Evolutionary conservation across 1,140 invertebrate species (phyloP).

Genomic region (Sitodiplosis mosellana): DNA sequence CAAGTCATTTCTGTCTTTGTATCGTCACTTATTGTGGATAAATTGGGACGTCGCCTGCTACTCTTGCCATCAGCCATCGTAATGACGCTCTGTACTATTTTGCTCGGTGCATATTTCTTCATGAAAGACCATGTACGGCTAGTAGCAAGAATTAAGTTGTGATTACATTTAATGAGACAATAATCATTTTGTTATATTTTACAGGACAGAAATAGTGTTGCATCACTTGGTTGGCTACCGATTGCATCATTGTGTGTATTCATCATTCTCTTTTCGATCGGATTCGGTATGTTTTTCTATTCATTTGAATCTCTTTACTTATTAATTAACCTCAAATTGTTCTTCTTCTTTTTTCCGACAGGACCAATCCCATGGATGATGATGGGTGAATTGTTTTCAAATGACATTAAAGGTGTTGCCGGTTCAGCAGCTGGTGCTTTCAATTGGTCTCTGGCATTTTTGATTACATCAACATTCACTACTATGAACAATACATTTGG

Average conservation of each 20-base stretch:
- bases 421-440: slow-evolving; percentile 48
- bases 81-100: slow-evolving; percentile 39
- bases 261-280: slow-evolving; percentile 54
- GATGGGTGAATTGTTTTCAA: slow-evolving; percentile 52
- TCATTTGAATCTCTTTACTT: too few species aligned
- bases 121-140: slow-evolving; percentile 27
- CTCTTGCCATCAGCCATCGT: slow-evolving; percentile 39
- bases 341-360: too few species aligned
- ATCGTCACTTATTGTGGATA: slow-evolving; percentile 57
- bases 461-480: slow-evolving; percentile 61
- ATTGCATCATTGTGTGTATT: slow-evolving; percentile 51
- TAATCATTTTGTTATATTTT: too few species aligned
- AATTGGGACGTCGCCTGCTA: slow-evolving; percentile 49
- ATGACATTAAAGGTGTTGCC: slow-evolving; percentile 58
- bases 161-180: too few species aligned
- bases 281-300: slow-evolving; percentile 28
- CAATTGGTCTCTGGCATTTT: slow-evolving; percentile 64
- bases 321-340: too few species aligned
- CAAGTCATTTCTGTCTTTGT: slow-evolving; percentile 53
- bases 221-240: slow-evolving; percentile 46
- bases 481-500: slow-evolving; percentile 36
- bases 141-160: slow-evolving; percentile 28
- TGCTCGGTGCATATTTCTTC: slow-evolving; percentile 44
- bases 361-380: slow-evolving; percentile 64
- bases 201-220: slow-evolving; percentile 27